Evolutionary conservation across 2,797 vertebrate genomes (phyloP), one percentile per base, ranked within the genome.

Genomic region (Notoglanidium macrostoma): DNA sequence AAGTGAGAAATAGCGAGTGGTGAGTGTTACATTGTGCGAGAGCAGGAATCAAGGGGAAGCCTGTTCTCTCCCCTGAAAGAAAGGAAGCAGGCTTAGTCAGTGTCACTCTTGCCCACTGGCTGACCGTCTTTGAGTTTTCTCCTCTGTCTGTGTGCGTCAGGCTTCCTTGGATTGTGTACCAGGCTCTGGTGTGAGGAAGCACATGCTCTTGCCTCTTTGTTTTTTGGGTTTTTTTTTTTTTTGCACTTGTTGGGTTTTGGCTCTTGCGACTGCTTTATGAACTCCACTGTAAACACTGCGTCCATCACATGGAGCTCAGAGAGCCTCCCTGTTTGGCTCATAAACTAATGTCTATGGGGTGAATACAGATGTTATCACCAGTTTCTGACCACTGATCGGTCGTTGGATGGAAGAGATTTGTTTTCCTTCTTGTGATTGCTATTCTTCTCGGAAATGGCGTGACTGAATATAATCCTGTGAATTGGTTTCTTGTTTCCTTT

Each of bases 101-200:
- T 90, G 82, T 89, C 83, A 77, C 82, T 89, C 77, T 76, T 4
- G 35, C 74, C 87, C 78, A 54, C 44, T 86, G 85, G 32, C 84
- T 57, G 85, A 90, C 85, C 79, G 79, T 76, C 90, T 92, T 92
- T 92, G 92, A 93, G 91, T 95, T 90, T 67, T 92, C 92, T 93
- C 91, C 88, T 87, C 91, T 88, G 89, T 87, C 90, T 92, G 89
- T 87, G 92, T 91, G 87, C 26, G 44, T 85, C 90, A 88, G 88
- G 92, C 92, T 95, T 96, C 95, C 95, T 93, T 87, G 89, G 81
- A 95, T 96, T 96, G 95, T 96, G 92, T 91, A 92, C 85, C 67
- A 35, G 85, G 70, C 70, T 88, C 83, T 87, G 88, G 90, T 76
- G 35, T 73, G 81, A 88, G 90, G 88, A 90, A 91, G 85, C 84